phyloP scores from a whole-genome alignment of 2,888 invertebrate genomes.

The Ramazzottius varieornatus region DNA sequence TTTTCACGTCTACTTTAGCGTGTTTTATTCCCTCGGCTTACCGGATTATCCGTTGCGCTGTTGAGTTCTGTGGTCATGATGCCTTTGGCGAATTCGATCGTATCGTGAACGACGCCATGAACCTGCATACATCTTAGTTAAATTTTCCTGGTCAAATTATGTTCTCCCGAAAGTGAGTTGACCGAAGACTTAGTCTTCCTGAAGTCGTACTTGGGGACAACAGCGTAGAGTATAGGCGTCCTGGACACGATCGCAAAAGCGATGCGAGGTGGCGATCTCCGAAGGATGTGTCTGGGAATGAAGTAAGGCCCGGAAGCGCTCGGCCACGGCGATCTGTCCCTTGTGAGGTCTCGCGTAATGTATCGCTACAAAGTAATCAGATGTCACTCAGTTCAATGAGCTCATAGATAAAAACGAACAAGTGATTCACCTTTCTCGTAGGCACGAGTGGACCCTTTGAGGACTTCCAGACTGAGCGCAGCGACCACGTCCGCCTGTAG shows the following conservation, averaged over 20 bases:
- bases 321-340: constrained; percentile 34
- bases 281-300: constrained; percentile 36
- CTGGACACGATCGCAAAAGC: constrained; percentile 36
- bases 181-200: too few relatives aligned
- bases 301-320: constrained; percentile 31
- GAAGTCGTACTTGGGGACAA: constrained; percentile 30
- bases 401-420: neutral
- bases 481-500: constrained; percentile 38
- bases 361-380: constrained; percentile 26
- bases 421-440: constrained; percentile 30
- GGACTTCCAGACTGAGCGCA: constrained; percentile 35
- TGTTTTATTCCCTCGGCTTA: too few relatives aligned
- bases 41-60: constrained; percentile 39
- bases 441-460: constrained; percentile 36
- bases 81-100: constrained; percentile 33
- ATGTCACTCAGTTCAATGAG: neutral
- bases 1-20: too few relatives aligned
- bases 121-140: constrained; percentile 23
- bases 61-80: constrained; percentile 37
- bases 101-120: constrained; percentile 38
- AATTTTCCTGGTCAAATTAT: constrained; percentile 5
- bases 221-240: constrained; percentile 40
- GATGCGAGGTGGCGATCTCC: constrained; percentile 38
- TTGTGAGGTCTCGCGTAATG: constrained; percentile 35
- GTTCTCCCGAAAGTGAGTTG: too few relatives aligned